phyloP scores from a whole-genome alignment of 2,797 vertebrate genomes.

The Chelon labrosus region DNA sequence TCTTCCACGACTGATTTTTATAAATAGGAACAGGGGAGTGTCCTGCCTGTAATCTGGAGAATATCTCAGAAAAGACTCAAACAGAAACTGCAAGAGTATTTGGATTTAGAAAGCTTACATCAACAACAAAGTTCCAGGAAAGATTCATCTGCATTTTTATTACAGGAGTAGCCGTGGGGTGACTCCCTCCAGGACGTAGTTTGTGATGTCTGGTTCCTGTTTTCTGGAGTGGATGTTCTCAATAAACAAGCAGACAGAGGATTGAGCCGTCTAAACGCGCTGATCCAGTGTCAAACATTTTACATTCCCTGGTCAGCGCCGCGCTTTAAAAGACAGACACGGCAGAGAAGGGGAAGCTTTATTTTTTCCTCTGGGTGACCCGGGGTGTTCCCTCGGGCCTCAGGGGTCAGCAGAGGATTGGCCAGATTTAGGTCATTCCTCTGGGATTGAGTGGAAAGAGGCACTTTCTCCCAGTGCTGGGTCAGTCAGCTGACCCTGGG shows the following conservation, averaged over 20 bases:
- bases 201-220: background rate
- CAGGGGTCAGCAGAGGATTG: slow-evolving; percentile 74
- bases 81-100: slow-evolving; percentile 1
- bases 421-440: slow-evolving; percentile 76
- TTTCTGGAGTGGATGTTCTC: slow-evolving; percentile 4
- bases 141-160: background rate
- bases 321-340: slow-evolving; percentile 21
- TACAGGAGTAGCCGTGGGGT: background rate
- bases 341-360: slow-evolving; percentile 42
- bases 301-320: slow-evolving; percentile 32
- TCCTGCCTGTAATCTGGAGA: slow-evolving; percentile 3
- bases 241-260: slow-evolving; percentile 23
- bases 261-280: slow-evolving; percentile 57
- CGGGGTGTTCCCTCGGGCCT: slow-evolving; percentile 62
- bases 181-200: background rate
- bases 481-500: slow-evolving; percentile 75
- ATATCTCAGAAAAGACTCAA: slow-evolving; percentile 2
- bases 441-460: slow-evolving; percentile 64
- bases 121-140: background rate
- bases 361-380: slow-evolving; percentile 73
- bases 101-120: slow-evolving; percentile 2
- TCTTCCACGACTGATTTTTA: background rate
- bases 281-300: slow-evolving; percentile 51
- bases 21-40: background rate
- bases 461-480: slow-evolving; percentile 62